Evolutionary conservation across 2,888 invertebrate species (phyloP).

Genomic region (Drosophila buzzatii): DNA sequence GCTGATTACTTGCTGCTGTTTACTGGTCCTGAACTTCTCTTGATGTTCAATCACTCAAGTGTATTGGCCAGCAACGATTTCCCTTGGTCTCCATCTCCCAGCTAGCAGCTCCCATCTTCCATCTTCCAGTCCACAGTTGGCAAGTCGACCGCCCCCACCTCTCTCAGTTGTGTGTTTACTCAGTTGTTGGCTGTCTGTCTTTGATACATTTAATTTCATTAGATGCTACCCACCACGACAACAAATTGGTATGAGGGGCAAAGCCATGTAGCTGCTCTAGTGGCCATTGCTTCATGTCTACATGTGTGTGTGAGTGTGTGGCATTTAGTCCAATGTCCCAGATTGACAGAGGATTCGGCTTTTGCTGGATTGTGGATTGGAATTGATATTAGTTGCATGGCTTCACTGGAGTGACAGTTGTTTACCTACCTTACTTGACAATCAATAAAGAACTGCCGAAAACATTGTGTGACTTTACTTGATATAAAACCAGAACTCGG

Average conservation of each 20-base stretch:
- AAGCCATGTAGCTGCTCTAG: slow-evolving; percentile 12
- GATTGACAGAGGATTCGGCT: slow-evolving; percentile 19
- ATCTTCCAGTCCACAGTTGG: neutral
- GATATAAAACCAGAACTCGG: neutral
- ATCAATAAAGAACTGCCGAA: slow-evolving; percentile 11
- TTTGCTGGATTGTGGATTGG: slow-evolving; percentile 3
- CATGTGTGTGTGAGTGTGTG: slow-evolving; percentile 13
- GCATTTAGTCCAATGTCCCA: slow-evolving; percentile 30
- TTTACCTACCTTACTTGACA: slow-evolving; percentile 12
- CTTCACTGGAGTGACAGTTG: slow-evolving; percentile 15
- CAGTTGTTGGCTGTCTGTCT: slow-evolving; percentile 40
- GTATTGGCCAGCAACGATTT: slow-evolving; percentile 57
- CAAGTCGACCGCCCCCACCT: neutral
- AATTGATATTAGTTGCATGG: slow-evolving; percentile 19
- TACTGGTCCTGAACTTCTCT: slow-evolving; percentile 34
- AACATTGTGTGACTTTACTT: slow-evolving; percentile 3
- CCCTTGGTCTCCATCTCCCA: slow-evolving; percentile 2
- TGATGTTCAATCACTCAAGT: slow-evolving; percentile 67
- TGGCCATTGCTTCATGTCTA: neutral
- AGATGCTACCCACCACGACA: slow-evolving; percentile 36
- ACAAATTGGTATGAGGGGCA: slow-evolving; percentile 29
- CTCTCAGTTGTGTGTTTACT: slow-evolving; percentile 23
- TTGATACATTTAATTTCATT: slow-evolving; percentile 70
- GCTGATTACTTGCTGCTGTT: slow-evolving; percentile 43
- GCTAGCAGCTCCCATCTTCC: neutral